Evolutionary conservation across 2,888 invertebrate species (phyloP).

Genomic region (Penaeus monodon): DNA sequence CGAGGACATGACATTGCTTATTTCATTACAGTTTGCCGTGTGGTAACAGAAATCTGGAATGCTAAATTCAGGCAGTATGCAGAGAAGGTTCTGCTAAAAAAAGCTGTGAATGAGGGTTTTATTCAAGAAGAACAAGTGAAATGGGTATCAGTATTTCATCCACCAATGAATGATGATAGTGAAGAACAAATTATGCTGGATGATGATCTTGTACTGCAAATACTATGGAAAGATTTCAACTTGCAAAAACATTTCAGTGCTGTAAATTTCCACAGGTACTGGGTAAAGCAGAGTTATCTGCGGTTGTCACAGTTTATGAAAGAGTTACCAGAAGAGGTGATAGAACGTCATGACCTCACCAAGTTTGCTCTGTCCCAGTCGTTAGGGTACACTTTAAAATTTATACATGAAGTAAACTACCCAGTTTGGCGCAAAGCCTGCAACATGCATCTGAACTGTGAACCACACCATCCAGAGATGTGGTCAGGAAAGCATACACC

Average conservation of each 20-base stretch:
- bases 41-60: constrained; percentile 37
- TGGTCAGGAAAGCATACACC: constrained; percentile 19
- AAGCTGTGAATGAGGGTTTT: constrained; percentile 22
- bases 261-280: constrained; percentile 40
- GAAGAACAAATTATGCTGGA: constrained; percentile 12
- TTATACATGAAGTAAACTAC: constrained; percentile 34
- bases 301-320: constrained; percentile 23
- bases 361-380: constrained; percentile 44
- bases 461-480: constrained; percentile 51
- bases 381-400: constrained; percentile 47
- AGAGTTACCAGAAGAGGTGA: constrained; percentile 27
- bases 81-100: constrained; percentile 19
- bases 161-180: background rate
- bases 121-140: constrained; percentile 13
- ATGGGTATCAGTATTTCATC: constrained; percentile 25
- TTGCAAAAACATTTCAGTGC: constrained; percentile 45
- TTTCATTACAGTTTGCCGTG: constrained; percentile 16
- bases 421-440: constrained; percentile 39
- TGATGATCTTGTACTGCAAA: constrained; percentile 18
- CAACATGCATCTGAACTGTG: constrained; percentile 34
- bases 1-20: constrained; percentile 25
- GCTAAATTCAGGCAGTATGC: constrained; percentile 20
- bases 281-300: constrained; percentile 37
- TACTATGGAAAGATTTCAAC: constrained; percentile 41
- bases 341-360: constrained; percentile 43